Evolutionary conservation across 2,888 invertebrate species (phyloP).

Genomic region (Drosophila rubida): DNA sequence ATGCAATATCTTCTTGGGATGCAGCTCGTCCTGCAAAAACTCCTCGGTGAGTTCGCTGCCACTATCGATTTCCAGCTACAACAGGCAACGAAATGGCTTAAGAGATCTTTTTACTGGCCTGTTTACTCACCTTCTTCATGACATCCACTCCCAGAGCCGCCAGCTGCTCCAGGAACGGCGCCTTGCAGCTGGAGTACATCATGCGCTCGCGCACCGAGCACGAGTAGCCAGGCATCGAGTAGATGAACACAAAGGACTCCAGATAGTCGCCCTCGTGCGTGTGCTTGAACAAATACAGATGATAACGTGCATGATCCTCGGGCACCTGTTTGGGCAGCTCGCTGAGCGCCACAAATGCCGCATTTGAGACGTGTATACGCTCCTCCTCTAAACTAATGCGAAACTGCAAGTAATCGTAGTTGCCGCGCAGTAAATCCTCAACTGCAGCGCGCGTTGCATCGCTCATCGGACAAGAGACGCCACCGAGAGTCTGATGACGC

Average conservation of each 20-base stretch:
- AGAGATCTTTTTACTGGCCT: not conserved
- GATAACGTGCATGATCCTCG: constrained; percentile 91
- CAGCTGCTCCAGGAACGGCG: constrained; percentile 93
- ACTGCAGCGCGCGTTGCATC: constrained; percentile 92
- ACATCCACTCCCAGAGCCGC: constrained; percentile 92
- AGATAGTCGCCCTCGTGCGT: constrained; percentile 96
- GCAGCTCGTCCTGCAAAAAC: constrained; percentile 95
- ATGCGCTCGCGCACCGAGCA: constrained; percentile 99
- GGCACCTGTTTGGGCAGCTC: constrained; percentile 93
- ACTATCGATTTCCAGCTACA: constrained; percentile 95
- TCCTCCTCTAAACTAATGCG: constrained; percentile 88
- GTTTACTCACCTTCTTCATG: constrained; percentile 90
- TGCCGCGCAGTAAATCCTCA: constrained; percentile 89
- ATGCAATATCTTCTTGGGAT: constrained; percentile 95
- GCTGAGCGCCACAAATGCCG: constrained; percentile 87
- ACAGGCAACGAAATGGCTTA: not conserved
- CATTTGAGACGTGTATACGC: constrained; percentile 92
- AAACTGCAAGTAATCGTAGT: constrained; percentile 94
- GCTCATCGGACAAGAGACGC: constrained; percentile 95
- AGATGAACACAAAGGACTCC: constrained; percentile 96
- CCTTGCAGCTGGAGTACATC: constrained; percentile 99
- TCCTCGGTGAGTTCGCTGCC: constrained; percentile 95
- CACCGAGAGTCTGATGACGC: constrained; percentile 95
- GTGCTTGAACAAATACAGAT: constrained; percentile 94
- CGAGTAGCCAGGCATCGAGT: constrained; percentile 98